Percentiles rank a stretch among this genome's conserved stretches.
Evolutionary conservation across 2,888 invertebrate genomes (phyloP).

Genomic region (Alcis repandata): DNA sequence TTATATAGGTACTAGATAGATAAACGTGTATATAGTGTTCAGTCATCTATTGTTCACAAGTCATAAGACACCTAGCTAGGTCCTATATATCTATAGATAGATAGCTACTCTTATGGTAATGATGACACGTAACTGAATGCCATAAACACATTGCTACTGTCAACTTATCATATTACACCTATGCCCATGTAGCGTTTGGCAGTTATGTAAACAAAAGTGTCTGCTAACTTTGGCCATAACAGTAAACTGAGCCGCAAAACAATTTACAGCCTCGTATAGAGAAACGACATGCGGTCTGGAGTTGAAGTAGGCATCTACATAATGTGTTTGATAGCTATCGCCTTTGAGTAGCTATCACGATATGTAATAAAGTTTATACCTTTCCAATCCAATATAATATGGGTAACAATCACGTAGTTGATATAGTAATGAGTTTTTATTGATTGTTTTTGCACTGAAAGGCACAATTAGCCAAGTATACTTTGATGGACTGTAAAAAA

Average conservation of each 20-base stretch:
- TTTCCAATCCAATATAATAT: too few relatives aligned
- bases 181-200: not conserved
- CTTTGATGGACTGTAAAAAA: too few relatives aligned
- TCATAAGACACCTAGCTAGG: slow-evolving; percentile 6
- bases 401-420: not conserved
- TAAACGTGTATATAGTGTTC: not conserved
- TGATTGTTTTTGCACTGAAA: not conserved
- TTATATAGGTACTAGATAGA: not conserved
- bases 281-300: slow-evolving; percentile 1
- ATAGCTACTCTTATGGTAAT: slow-evolving; percentile 9
- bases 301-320: not conserved
- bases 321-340: slow-evolving; percentile 5
- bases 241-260: slow-evolving; percentile 22
- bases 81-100: not conserved
- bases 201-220: slow-evolving; percentile 16
- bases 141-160: slow-evolving; percentile 11
- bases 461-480: too few relatives aligned
- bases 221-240: slow-evolving; percentile 23
- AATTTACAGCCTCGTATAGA: slow-evolving; percentile 24
- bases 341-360: not conserved
- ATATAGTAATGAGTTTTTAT: not conserved
- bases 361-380: not conserved
- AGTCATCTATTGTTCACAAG: slow-evolving; percentile 10
- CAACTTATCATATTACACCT: slow-evolving; percentile 5
- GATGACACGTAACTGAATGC: slow-evolving; percentile 12